Base-by-base conservation (phyloP, 1,140 invertebrate species). In the Mesaphorura yosii region DNA sequence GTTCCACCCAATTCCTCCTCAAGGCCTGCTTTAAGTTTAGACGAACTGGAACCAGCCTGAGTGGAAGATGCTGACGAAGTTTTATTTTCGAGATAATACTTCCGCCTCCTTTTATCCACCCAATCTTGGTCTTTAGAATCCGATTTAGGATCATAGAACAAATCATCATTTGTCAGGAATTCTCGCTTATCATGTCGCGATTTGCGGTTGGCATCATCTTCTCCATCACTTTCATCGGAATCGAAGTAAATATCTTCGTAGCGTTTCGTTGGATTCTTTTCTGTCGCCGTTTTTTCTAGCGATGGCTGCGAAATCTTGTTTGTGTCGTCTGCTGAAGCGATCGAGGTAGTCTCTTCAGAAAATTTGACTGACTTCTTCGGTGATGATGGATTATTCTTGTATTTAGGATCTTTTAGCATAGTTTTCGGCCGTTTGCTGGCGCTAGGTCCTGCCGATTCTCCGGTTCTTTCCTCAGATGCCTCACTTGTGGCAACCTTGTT, bases 101-200 rank as follows among this genome's bases (percentile, higher is more conserved):
- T 62, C n/a, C 64, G 51, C 46, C 75, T 59, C 47, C 70, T 63
- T 27, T 64, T 58, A 55, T 77, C 69, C 10, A 78, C 66, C 77
- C 77, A 79, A 41, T 64, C 64, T 66, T 80, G 73, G 66, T 80
- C 75, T 31, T 72, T 66, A n/a, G 76, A 73, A 65, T 80, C 78
- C 63, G 75, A 69, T 20, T 72, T 59, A 3, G 76, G 76, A 64
- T 80, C 77, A 65, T 80, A 80, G 49, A 80, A 66, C 0, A 78
- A 65, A 19, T 78, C 75, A 52, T 74, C 73, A 64, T 76, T 60
- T 4, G 68, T 53, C 22, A 64, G 20, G 17, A 67, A 59, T 41
- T 42, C 46, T 22, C 60, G 57, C 29, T 58, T 63, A 2, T 57
- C 44, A 15, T 51, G 20, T 40, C 63, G 54, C 31, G 39, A 39